Conservation (phyloP, 2,797 vertebrate genomes). For the Falco novaeseelandiae region DNA sequence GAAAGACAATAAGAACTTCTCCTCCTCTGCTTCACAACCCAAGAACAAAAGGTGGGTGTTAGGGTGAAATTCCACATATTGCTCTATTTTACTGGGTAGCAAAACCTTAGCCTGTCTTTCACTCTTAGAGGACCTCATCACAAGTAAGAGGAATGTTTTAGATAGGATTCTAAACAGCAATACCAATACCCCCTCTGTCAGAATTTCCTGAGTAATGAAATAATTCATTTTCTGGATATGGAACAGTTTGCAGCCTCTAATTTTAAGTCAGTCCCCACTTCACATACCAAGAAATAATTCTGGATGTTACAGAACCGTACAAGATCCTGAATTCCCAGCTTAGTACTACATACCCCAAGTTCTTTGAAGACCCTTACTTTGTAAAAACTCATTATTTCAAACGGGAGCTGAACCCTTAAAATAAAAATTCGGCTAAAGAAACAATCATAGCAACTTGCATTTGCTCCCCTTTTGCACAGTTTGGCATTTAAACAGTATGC, state of each 20-base stretch:
- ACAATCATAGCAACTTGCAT: neutral
- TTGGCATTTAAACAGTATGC: neutral
- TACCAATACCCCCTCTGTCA: neutral
- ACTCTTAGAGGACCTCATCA: neutral
- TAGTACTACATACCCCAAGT: neutral
- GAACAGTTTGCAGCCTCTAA: neutral
- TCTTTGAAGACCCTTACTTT: neutral
- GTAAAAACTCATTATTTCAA: neutral
- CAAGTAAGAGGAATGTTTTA: neutral
- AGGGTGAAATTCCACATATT: neutral
- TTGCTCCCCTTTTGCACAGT: neutral
- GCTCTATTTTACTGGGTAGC: neutral
- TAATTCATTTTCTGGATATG: neutral
- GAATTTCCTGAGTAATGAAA: neutral
- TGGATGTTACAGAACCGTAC: neutral
- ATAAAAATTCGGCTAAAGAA: neutral
- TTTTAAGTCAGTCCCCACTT: neutral
- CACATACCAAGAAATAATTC: neutral
- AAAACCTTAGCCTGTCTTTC: neutral
- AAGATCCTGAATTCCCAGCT: neutral
- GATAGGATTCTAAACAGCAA: neutral
- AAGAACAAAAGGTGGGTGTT: neutral
- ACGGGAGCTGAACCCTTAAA: neutral
- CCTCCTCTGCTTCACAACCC: neutral
- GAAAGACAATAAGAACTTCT: neutral